phyloP scores from a whole-genome alignment of 2,888 invertebrate species.

The Apoda limacodes region DNA sequence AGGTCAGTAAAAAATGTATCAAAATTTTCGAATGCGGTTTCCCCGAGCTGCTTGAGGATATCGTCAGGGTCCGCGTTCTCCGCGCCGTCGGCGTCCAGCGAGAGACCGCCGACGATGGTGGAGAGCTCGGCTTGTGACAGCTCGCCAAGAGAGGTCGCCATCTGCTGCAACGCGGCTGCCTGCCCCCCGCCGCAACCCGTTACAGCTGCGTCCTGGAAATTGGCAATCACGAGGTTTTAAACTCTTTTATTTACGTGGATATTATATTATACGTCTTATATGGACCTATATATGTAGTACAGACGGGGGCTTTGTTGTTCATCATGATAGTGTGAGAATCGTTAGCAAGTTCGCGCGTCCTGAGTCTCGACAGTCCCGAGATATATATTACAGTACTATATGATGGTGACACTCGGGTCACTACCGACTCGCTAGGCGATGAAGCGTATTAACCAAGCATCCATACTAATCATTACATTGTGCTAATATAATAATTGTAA shows the following conservation, averaged over 20 bases:
- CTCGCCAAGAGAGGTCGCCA: constrained; percentile 72
- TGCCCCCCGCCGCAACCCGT: constrained; percentile 66
- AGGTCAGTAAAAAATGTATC: constrained; percentile 86
- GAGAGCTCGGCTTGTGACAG: constrained; percentile 79
- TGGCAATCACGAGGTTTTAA: background rate
- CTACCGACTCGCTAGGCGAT: too few relatives aligned
- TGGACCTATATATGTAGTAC: too few relatives aligned
- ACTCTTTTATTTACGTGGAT: constrained; percentile 4
- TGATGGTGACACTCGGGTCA: too few relatives aligned
- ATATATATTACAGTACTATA: too few relatives aligned
- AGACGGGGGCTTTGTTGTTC: too few relatives aligned
- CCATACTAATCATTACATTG: too few relatives aligned
- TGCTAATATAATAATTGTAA: too few relatives aligned
- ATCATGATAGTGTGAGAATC: too few relatives aligned
- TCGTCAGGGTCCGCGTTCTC: constrained; percentile 77
- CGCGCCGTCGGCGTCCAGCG: constrained; percentile 54
- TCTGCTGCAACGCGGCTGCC: constrained; percentile 64
- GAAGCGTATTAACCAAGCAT: too few relatives aligned
- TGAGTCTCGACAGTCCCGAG: too few relatives aligned
- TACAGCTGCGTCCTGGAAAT: constrained; percentile 73
- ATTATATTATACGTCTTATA: too few relatives aligned
- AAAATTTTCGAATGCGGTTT: constrained; percentile 85
- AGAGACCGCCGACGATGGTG: constrained; percentile 73
- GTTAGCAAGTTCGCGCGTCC: too few relatives aligned
- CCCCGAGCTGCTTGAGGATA: constrained; percentile 84